A percentile compares a stretch with the other conserved stretches of the same genome.
Conservation (phyloP, 2,888 invertebrate genomes). For the Baccha elongata region DNA sequence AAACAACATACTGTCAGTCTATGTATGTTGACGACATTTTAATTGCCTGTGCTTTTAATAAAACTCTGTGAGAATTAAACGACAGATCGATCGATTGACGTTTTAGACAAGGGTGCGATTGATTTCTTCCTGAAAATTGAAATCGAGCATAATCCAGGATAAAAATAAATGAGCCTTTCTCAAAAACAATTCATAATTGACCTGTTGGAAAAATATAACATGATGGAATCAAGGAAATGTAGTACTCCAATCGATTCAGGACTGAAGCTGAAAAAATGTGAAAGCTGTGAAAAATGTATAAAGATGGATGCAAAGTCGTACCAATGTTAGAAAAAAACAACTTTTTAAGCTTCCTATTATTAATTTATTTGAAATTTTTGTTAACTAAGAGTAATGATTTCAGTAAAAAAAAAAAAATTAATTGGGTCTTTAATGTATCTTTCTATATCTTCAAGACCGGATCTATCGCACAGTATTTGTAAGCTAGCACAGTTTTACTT, state of each 20-base stretch:
- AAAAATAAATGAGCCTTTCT: neutral
- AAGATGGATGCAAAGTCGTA: slow-evolving; percentile 7
- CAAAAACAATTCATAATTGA: no score
- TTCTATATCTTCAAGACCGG: slow-evolving; percentile 37
- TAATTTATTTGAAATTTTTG: no score
- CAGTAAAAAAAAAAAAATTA: no score
- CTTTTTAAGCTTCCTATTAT: no score
- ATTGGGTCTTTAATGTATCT: slow-evolving; percentile 54
- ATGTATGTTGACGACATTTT: neutral
- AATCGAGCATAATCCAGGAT: neutral
- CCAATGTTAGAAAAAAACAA: no score
- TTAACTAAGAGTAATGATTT: no score
- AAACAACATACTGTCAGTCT: neutral
- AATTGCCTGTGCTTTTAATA: neutral
- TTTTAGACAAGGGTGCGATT: neutral
- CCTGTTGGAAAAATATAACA: no score
- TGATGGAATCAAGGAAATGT: no score
- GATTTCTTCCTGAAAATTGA: neutral
- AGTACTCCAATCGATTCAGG: no score
- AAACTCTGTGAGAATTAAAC: neutral
- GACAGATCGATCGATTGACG: neutral
- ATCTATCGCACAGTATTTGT: slow-evolving; percentile 36
- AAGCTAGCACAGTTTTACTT: slow-evolving; percentile 54
- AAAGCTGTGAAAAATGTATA: neutral
- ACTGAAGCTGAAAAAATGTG: slow-evolving; percentile 34